Conservation (phyloP, 2,113 vertebrate genomes). For the Xenopus tropicalis region DNA sequence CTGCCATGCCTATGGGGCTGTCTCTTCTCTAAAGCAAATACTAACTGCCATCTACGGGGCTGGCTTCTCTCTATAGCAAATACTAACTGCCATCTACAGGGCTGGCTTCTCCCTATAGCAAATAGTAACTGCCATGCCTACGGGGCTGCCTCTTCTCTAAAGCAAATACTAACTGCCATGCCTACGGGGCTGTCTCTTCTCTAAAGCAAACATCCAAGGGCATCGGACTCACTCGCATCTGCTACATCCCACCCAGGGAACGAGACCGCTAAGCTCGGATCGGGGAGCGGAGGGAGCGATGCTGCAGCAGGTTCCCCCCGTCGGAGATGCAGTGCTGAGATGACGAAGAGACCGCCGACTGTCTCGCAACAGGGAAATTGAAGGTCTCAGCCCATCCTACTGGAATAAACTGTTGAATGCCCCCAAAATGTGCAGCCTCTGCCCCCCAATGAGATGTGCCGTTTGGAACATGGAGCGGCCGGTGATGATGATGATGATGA, state of each 20-base stretch:
- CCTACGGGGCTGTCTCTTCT: background rate
- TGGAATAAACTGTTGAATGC: slow-evolving; percentile 49
- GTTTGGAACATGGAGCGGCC: background rate
- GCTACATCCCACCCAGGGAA: slow-evolving; percentile 60
- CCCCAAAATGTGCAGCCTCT: slow-evolving; percentile 30
- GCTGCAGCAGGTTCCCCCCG: slow-evolving; percentile 47
- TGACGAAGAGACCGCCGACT: slow-evolving; percentile 61
- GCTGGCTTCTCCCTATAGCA: too few relatives aligned
- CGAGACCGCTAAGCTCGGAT: background rate
- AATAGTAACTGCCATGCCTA: too few relatives aligned
- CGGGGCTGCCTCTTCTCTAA: too few relatives aligned
- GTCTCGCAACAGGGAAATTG: slow-evolving; percentile 51
- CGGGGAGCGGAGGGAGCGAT: slow-evolving; percentile 46
- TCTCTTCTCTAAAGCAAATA: too few relatives aligned
- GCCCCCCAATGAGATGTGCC: background rate
- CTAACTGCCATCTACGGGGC: too few relatives aligned
- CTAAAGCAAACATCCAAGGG: slow-evolving; percentile 63
- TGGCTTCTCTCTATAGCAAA: too few relatives aligned
- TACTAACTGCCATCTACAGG: too few relatives aligned
- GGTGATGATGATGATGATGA: slow-evolving; percentile 8
- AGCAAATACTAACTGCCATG: slow-evolving; percentile 50
- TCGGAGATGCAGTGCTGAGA: slow-evolving; percentile 56
- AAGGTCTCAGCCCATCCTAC: slow-evolving; percentile 44
- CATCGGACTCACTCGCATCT: slow-evolving; percentile 71
- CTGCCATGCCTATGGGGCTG: too few relatives aligned